A percentile compares a stretch with the other conserved stretches of the same genome.
Conservation (phyloP, 30 jellyfish, hydroid and myxozoan genomes). For the Cassiopea andromeda region DNA sequence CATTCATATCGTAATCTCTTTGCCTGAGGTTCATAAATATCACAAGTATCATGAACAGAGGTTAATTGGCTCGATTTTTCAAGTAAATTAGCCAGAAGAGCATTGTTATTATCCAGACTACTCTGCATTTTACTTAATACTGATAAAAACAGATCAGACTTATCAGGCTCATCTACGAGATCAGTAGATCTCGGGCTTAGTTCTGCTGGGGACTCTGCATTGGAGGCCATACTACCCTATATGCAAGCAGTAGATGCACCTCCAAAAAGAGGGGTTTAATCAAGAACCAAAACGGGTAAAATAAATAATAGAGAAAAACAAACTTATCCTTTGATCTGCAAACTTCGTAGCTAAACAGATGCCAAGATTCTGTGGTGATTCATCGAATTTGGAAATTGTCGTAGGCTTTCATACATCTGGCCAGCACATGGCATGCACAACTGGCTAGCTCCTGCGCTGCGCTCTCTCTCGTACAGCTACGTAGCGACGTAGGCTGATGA, state of each 20-base stretch:
- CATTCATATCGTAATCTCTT: slow-evolving; percentile 3
- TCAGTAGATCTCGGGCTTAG: not conserved
- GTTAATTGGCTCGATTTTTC: not conserved
- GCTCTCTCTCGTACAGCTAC: slow-evolving; percentile 32
- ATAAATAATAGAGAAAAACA: not conserved
- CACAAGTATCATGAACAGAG: slow-evolving; percentile 21
- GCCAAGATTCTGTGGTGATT: not conserved
- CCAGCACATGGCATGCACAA: slow-evolving; percentile 21
- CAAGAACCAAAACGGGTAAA: not conserved
- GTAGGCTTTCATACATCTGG: slow-evolving; percentile 1
- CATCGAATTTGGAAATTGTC: not conserved
- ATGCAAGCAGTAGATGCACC: not conserved
- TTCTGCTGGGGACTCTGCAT: not conserved
- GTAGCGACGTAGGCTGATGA: slow-evolving; percentile 42
- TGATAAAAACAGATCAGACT: not conserved
- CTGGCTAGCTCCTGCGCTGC: slow-evolving; percentile 29
- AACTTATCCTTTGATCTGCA: not conserved
- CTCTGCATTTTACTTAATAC: slow-evolving; percentile 8
- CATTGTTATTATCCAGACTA: slow-evolving; percentile 24
- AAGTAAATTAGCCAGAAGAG: slow-evolving; percentile 19
- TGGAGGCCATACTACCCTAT: not conserved
- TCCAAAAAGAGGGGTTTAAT: not conserved
- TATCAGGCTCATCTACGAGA: not conserved
- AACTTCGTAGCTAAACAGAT: not conserved
- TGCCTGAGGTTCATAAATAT: slow-evolving; percentile 4